Evolutionary conservation across 1,140 invertebrate genomes (phyloP), one percentile per base, ranked within the genome.

Genomic region (Batillaria attramentaria): DNA sequence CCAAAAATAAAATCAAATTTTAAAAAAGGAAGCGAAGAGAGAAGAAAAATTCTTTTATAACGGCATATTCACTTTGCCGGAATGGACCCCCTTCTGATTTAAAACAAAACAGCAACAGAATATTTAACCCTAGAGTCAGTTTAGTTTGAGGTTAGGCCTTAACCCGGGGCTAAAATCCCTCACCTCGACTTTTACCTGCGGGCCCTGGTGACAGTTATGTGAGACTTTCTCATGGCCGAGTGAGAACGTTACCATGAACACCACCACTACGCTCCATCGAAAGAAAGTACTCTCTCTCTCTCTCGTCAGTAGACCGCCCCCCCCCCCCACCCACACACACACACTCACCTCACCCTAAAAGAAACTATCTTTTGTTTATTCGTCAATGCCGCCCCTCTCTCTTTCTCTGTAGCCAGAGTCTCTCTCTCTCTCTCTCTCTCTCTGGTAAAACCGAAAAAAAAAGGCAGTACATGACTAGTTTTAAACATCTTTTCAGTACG

Each of bases 391-490:
- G 18, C n/a, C 62, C 39, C 62, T 66, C 62, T 66, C 62, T 37
- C 62, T 66, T 24, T 66, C 31, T 66, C 62, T 66, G 31, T 66
- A 1, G 10, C 62, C n/a, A n/a, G n/a, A n/a, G n/a, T 66, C 62
- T 66, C 62, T 66, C 62, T 66, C 62, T 66, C 62, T 66, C 62
- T 35, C 62, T 66, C 62, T 66, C 62, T 66, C 62, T 66, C 31
- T 66, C 62, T 66, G 8, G 46, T 50, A 13, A 10, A n/a, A n/a
- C n/a, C n/a, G n/a, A n/a, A n/a, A n/a, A n/a, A n/a, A n/a, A n/a
- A n/a, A n/a, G n/a, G n/a, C n/a, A n/a, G n/a, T n/a, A n/a, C n/a
- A n/a, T n/a, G 24, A 50, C 10, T 8, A 10, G 46, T 24, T 13
- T 8, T 13, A 10, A 50, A 50, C 46, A 50, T 50, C 46, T 8